A percentile compares a stretch with the other conserved stretches of the same genome.
phyloP scores from a whole-genome alignment of 2,888 invertebrate genomes.

The Caradrina kadenii region DNA sequence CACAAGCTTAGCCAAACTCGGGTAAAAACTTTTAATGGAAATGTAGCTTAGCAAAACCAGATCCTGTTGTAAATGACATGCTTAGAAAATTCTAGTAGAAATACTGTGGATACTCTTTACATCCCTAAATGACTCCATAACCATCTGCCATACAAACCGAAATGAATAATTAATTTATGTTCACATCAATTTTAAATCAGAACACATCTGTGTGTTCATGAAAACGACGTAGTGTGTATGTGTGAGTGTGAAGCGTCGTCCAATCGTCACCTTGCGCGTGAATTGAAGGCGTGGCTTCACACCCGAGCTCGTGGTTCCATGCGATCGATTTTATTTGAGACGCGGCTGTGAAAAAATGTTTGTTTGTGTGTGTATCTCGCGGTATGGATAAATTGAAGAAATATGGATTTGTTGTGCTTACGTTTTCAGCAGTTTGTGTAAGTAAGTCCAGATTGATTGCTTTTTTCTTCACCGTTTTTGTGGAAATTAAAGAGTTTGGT shows the following conservation, averaged over 20 bases:
- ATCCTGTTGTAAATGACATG: background rate
- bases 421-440: background rate
- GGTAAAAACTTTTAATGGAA: background rate
- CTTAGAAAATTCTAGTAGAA: background rate
- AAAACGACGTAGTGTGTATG: conserved; percentile 27
- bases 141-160: conserved; percentile 36
- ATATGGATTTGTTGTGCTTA: background rate
- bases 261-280: conserved; percentile 89
- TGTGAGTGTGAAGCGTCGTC: conserved; percentile 71
- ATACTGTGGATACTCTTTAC: background rate
- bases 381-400: background rate
- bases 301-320: conserved; percentile 75
- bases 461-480: no score
- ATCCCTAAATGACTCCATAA: conserved; percentile 18
- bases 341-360: conserved; percentile 43
- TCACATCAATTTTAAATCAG: conserved; percentile 59
- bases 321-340: conserved; percentile 76
- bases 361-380: conserved; percentile 1
- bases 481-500: no score
- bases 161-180: conserved; percentile 52
- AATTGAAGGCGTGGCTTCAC: conserved; percentile 87
- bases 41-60: background rate
- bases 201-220: conserved; percentile 40
- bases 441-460: background rate
- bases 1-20: background rate